Evolutionary conservation across 1,140 invertebrate species (phyloP), one percentile per base, ranked within the genome.

Genomic region (Tetraneura akinire): DNA sequence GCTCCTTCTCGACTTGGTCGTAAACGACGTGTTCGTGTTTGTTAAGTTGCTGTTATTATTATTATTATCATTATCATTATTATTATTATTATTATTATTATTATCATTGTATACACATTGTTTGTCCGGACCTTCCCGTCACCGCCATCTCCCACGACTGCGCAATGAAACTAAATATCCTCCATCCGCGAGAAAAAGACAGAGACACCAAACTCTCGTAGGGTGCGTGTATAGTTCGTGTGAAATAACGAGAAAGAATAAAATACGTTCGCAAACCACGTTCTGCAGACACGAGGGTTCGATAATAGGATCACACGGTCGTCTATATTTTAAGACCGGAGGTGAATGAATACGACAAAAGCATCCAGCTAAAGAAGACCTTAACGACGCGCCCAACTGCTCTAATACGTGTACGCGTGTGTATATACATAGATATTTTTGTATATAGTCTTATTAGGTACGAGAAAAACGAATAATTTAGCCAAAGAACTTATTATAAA

Each of bases 121-220:
- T 55, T 55, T 55, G 26, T 13, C 68, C 45, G 9, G 9, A 8
- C 13, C 16, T 62, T 62, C 23, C 23, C 49, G 9, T 37, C 49
- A 6, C 45, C 8, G 18, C 18, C 23, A 6, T 26, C 13, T 49
- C 23, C 42, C 1, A 4, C 29, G 51, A 23, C 32, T 37, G 64
- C 21, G 29, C 57, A 74, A 74, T 37, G 71, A 74, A 74, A 74
- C 71, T 55, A 55, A 55, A 74, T 57, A 74, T 37, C 51, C 71
- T n/a, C 18, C 42, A 74, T 37, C 51, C 71, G 32, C 18, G 16
- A 73, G 45, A 51, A 23, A 51, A 26, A 62, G 32, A 37, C 8
- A 37, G 32, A 37, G 3, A 37, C 8, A 37, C 3, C 32, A 37
- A 8, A 37, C 32, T 37, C 3, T 4, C 8, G 8, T 3, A 4